Conservation (phyloP, 2,888 invertebrate species). For the Platycnemis pennipes region DNA sequence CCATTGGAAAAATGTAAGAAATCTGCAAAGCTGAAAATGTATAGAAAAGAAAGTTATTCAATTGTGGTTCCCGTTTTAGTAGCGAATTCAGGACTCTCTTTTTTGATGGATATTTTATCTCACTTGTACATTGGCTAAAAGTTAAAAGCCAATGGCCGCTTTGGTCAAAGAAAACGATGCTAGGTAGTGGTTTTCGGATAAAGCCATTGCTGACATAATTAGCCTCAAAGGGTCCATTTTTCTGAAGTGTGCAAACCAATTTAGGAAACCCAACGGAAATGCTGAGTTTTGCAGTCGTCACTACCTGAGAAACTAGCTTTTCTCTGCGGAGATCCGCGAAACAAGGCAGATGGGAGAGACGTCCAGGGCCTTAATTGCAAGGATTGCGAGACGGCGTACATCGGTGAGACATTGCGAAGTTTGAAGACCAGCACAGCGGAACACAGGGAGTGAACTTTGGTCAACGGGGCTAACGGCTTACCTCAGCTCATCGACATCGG, state of each 20-base stretch:
- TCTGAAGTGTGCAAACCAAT: background rate
- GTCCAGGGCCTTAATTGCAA: background rate
- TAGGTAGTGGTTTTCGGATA: background rate
- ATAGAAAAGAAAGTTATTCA: too few species aligned
- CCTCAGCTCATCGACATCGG: background rate
- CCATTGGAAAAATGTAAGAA: too few species aligned
- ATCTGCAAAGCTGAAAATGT: too few species aligned
- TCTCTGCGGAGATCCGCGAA: background rate
- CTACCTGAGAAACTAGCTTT: background rate
- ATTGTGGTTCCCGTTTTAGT: background rate
- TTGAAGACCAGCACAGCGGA: background rate
- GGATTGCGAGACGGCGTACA: background rate
- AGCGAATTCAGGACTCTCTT: background rate
- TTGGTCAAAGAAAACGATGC: background rate
- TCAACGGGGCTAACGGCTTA: background rate
- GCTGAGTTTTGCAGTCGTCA: background rate
- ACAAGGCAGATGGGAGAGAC: background rate
- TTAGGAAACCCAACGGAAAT: background rate
- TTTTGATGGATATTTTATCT: background rate
- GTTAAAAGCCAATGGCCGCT: background rate
- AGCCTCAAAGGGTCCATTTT: background rate
- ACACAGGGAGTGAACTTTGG: background rate
- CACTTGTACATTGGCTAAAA: background rate
- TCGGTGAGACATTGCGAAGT: background rate
- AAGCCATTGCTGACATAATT: background rate